Conservation (phyloP, 37 sponge, comb jelly and placozoan genomes). For the Lycopodina hypogea region DNA sequence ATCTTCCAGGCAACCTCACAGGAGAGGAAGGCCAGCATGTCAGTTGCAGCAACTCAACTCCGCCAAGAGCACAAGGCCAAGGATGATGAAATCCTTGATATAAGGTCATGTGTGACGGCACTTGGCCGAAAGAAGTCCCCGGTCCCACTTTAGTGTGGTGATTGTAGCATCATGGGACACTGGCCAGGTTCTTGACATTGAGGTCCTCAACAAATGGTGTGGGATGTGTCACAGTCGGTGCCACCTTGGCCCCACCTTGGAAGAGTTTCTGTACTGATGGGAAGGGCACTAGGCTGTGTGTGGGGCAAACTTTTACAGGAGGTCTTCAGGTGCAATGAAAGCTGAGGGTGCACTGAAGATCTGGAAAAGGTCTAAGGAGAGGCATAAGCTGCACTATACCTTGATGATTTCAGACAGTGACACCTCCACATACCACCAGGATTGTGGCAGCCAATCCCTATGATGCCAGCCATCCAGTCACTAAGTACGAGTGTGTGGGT, state of each 20-base stretch:
- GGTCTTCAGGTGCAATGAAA: neutral
- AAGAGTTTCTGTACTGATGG: constrained; percentile 13
- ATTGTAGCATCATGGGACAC: constrained; percentile 14
- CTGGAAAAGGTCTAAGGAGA: constrained; percentile 1
- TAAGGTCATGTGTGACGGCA: constrained; percentile 9
- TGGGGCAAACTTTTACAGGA: neutral
- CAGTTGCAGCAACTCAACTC: neutral
- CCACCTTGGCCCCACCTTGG: neutral
- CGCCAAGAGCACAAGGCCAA: neutral
- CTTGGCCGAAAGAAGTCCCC: neutral
- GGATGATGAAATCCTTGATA: constrained; percentile 1
- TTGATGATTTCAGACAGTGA: neutral
- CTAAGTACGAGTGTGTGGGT: neutral
- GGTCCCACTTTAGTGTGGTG: constrained; percentile 1
- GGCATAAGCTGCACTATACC: constrained; percentile 2
- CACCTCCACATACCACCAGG: neutral
- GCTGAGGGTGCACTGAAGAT: constrained; percentile 1
- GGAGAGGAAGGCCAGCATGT: neutral
- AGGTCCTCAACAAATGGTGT: constrained; percentile 16
- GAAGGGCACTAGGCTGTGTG: constrained; percentile 8
- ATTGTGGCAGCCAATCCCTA: neutral
- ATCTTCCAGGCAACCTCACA: neutral
- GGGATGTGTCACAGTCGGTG: neutral
- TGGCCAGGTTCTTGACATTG: constrained; percentile 21
- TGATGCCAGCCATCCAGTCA: neutral